Conservation (phyloP, 2,113 vertebrate genomes). For the Myrmophylax atrothorax region DNA sequence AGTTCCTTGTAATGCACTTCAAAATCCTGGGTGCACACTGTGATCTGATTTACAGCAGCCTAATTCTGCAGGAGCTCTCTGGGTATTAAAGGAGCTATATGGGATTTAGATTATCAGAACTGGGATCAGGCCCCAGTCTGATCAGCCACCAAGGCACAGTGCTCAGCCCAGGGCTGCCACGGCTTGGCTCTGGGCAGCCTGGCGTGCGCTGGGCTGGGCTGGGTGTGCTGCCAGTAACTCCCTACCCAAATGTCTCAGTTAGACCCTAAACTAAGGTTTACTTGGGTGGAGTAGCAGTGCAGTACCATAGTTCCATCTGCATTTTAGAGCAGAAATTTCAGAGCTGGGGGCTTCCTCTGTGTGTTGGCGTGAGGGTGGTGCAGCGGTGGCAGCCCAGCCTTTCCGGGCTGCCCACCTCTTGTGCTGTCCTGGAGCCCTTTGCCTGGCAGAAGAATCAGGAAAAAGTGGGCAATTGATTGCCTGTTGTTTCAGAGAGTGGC, state of each 20-base stretch:
- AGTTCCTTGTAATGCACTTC: background rate
- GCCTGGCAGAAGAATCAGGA: background rate
- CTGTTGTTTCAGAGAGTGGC: fast-evolving
- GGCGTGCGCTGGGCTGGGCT: fast-evolving
- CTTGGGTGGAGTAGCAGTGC: background rate
- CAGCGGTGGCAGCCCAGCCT: background rate
- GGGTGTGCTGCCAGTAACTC: background rate
- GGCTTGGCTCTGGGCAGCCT: background rate
- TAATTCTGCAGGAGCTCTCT: background rate
- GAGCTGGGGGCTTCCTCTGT: fast-evolving
- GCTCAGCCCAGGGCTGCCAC: background rate
- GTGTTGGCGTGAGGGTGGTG: no score
- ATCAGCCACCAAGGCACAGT: background rate
- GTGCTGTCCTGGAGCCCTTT: fast-evolving
- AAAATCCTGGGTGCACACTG: background rate
- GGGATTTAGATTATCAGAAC: conserved; percentile 24
- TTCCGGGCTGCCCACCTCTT: background rate
- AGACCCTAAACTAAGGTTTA: background rate
- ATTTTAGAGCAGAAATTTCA: background rate
- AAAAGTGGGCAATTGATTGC: background rate
- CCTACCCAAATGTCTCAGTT: fast-evolving
- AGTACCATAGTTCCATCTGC: background rate
- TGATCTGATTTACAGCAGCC: conserved; percentile 3
- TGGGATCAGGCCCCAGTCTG: background rate
- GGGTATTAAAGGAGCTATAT: background rate